Evolutionary conservation across 2,797 vertebrate genomes (phyloP), one percentile per base, ranked within the genome.

Genomic region (Nannoperca obscura): DNA sequence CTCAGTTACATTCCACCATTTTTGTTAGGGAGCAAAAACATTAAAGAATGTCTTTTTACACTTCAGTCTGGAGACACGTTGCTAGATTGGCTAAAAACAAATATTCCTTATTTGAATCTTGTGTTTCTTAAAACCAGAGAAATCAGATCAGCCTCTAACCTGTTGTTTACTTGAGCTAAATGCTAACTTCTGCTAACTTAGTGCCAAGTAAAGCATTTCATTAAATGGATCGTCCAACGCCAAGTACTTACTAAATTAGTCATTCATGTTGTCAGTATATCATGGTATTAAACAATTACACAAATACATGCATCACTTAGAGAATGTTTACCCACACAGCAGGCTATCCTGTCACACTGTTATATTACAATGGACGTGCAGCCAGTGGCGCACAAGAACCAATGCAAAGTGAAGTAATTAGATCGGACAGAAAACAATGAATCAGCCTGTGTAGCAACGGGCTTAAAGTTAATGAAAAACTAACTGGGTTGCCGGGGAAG

Each of bases 381-480:
- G 55, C 61, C 15, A 15, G n/a, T 6, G 6, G 54, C 12, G 58
- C 80, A 59, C 30, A 24, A 53, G 24, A 64, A 7, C 60, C 24
- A 66, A 22, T 5, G 22, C 19, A 54, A 71, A 67, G 27, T 53
- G 67, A 52, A n/a, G 57, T 67, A 30, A 83, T 83, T 68, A 52
- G 14, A 47, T 54, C 10, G 13, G 82, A 76, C 63, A 55, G 63
- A 50, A 47, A 68, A 76, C 52, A 54, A 47, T 59, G 53, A 73
- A 49, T 47, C 63, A 27, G 50, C 11, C 36, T 14, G 40, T 46
- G 76, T 1, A 12, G 65, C 47, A 71, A 44, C 60, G 50, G 11
- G 58, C 34, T 68, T 22, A 8, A 73, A 73, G 47, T 22, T 76
- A 65, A 84, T 74, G 69, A 65, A 65, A 80, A 70, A 72, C 54